These are phyloP conservation scores for Acronicta aceris DNA, from an alignment of 2,888 invertebrate species.

Conservation along the genomic window DNA sequence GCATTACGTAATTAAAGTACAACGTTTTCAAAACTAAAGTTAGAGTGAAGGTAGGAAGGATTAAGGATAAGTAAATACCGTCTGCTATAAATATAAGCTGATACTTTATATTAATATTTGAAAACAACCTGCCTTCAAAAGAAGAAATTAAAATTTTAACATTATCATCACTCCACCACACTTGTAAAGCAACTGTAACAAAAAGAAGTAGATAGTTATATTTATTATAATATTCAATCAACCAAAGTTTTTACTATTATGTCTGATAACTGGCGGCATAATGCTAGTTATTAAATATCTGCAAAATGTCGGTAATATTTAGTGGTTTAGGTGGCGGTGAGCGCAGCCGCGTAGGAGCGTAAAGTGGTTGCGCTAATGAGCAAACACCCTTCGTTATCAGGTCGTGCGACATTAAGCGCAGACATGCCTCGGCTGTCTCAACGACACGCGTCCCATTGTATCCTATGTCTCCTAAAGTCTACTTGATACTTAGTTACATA, in stretches of 20 bases:
- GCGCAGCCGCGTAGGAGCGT: conserved; percentile 51
- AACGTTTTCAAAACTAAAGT: conserved; percentile 6
- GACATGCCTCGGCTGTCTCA: conserved; percentile 57
- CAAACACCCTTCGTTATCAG: conserved; percentile 69
- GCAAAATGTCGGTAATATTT: conserved; percentile 23
- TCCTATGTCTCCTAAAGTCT: conserved; percentile 13
- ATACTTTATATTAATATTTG: background rate
- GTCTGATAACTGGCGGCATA: no score
- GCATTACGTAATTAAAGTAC: conserved; percentile 19
- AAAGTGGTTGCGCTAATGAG: conserved; percentile 63
- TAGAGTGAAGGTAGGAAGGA: conserved; percentile 4
- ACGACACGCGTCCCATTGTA: conserved; percentile 35
- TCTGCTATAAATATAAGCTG: background rate
- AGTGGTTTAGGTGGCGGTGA: conserved; percentile 8
- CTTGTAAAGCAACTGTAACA: no score
- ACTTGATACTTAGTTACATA: conserved; percentile 1
- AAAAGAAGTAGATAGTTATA: no score
- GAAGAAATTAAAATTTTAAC: no score
- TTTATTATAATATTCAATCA: no score
- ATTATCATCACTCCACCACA: no score
- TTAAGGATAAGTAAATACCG: background rate
- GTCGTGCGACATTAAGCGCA: conserved; percentile 67
- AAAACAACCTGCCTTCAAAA: no score
- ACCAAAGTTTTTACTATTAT: no score
- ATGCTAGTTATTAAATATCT: conserved; percentile 39